Percentiles rank a stretch among this genome's conserved stretches.
phyloP scores from a whole-genome alignment of 2,888 invertebrate species.

The Caenorhabditis sp. region DNA sequence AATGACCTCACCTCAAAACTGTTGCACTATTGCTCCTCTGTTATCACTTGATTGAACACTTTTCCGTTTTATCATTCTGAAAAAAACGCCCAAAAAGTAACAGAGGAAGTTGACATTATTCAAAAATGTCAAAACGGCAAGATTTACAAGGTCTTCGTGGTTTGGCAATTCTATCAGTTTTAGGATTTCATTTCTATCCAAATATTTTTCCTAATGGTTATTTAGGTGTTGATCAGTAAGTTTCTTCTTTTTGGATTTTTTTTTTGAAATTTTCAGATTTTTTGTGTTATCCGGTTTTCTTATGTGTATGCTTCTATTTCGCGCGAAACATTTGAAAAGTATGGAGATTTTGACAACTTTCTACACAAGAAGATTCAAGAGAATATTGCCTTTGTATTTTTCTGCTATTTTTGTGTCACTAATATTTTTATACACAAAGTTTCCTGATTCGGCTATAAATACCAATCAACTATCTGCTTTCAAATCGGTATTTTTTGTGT shows the following conservation, averaged over 20 bases:
- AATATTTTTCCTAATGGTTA: slow-evolving; percentile 26
- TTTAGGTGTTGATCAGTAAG: slow-evolving; percentile 36
- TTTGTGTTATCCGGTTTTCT: slow-evolving; percentile 29
- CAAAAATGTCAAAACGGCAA: slow-evolving; percentile 12
- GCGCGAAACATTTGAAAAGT: slow-evolving; percentile 1
- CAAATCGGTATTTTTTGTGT: slow-evolving; percentile 17
- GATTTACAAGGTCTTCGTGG: slow-evolving; percentile 34
- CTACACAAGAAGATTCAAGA: slow-evolving; percentile 24
- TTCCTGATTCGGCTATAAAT: slow-evolving; percentile 29
- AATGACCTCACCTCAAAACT: too few relatives aligned
- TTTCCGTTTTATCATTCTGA: too few relatives aligned
- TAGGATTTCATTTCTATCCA: slow-evolving; percentile 32
- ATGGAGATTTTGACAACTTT: slow-evolving; percentile 12
- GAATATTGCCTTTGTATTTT: slow-evolving; percentile 27
- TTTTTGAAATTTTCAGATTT: slow-evolving; percentile 16
- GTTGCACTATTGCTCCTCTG: too few relatives aligned
- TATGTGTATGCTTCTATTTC: slow-evolving; percentile 26
- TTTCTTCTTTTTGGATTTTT: neutral
- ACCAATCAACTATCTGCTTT: slow-evolving; percentile 18
- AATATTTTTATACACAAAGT: slow-evolving; percentile 15
- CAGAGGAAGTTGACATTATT: too few relatives aligned
- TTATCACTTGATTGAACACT: too few relatives aligned
- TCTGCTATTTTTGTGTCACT: slow-evolving; percentile 13
- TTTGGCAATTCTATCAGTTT: slow-evolving; percentile 22
- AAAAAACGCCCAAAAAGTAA: too few relatives aligned